Percentiles rank a stretch among this genome's conserved stretches.
Evolutionary conservation across 64 coral and sea anemone genomes (phyloP).

Genomic region (Catalaphyllia jardinei): DNA sequence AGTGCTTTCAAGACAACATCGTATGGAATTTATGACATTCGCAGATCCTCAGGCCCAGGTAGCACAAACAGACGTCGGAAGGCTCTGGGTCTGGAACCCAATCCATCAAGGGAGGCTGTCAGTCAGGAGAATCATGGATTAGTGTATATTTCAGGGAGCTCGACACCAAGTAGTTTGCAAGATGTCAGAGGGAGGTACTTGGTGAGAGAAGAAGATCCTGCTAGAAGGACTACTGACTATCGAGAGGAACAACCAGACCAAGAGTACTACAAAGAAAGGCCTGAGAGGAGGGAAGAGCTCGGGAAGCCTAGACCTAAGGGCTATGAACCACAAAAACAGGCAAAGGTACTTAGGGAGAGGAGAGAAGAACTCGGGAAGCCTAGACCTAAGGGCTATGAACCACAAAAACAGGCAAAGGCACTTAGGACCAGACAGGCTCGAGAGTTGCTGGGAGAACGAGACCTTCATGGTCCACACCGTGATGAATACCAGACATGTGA

Average conservation of each 20-base stretch:
- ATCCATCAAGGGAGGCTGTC: conserved; percentile 38
- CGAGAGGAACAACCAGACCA: not conserved
- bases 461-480: not conserved
- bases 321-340: not conserved
- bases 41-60: conserved; percentile 92
- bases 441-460: not conserved
- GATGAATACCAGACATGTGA: not conserved
- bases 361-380: not conserved
- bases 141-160: conserved; percentile 81
- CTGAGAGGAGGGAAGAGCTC: not conserved
- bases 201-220: not conserved
- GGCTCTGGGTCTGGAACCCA: conserved; percentile 74
- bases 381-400: not conserved
- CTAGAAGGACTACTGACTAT: not conserved
- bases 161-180: conserved; percentile 59
- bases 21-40: conserved; percentile 90
- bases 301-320: not conserved
- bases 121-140: conserved; percentile 51
- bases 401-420: not conserved
- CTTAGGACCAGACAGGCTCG: not conserved
- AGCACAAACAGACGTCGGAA: conserved; percentile 92
- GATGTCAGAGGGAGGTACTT: not conserved
- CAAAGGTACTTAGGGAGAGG: not conserved
- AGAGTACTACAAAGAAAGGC: not conserved
- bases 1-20: conserved; percentile 14